Percentiles rank a stretch among this genome's conserved stretches.
Evolutionary conservation across 2,113 vertebrate species (phyloP).

Genomic region (Paramisgurnus dabryanus): DNA sequence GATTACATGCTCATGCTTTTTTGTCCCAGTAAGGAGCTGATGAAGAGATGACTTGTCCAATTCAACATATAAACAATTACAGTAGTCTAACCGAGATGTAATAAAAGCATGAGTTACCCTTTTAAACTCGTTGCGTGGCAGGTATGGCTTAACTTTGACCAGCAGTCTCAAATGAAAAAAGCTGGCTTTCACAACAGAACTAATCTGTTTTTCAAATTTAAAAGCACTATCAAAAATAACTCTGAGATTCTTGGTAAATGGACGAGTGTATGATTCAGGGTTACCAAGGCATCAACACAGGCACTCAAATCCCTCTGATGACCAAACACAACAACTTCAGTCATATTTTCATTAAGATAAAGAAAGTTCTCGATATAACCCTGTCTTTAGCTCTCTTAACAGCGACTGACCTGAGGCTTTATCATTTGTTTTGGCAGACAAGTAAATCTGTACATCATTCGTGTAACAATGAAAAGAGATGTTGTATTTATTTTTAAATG

Average conservation of each 20-base stretch:
- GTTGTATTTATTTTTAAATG: neutral
- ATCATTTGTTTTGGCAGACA: neutral
- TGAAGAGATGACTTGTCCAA: neutral
- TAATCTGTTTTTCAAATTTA: neutral
- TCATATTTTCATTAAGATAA: too few species aligned
- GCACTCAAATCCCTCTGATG: too few species aligned
- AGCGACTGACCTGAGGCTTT: neutral
- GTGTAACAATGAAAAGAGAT: neutral
- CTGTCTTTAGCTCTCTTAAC: too few species aligned
- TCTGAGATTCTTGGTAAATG: too few species aligned
- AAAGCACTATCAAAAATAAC: too few species aligned
- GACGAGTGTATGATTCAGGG: too few species aligned
- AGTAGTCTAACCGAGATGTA: neutral
- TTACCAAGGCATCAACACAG: too few species aligned
- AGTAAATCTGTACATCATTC: neutral
- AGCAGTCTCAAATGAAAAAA: too few species aligned
- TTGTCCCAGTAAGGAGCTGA: neutral
- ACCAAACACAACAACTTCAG: too few species aligned
- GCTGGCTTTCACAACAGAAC: neutral
- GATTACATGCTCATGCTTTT: neutral
- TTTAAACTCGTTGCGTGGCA: neutral
- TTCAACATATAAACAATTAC: neutral
- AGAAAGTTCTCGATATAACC: too few species aligned
- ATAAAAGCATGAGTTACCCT: neutral
- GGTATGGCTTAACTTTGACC: neutral